Evolutionary conservation across 2,797 vertebrate genomes (phyloP), one percentile per base, ranked within the genome.

Genomic region (Pristis pectinata): DNA sequence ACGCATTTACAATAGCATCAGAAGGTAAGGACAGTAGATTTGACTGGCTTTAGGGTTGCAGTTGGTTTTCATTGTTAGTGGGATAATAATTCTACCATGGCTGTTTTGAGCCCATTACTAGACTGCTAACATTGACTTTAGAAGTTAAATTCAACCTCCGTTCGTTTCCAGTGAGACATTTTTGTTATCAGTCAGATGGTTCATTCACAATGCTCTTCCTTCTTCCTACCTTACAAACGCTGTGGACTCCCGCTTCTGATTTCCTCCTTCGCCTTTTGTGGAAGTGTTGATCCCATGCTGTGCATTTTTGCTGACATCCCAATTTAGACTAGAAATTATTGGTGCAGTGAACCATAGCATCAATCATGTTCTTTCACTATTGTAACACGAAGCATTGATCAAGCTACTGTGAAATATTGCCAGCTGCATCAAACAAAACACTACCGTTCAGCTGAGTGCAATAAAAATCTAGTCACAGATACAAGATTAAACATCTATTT

Each of bases 121-220:
- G 72, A 1, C 72, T 10, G 9, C 34, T 77, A n/a, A 77, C 34
- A 77, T 34, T 11, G 30, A 77, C 13, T 2, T 77, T 3, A 37
- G 53, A 59, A 59, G 53, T 56, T 19, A 89, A 89, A 89, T n/a
- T 89, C 85, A 59, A 89, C 17, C 85, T 72, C 85, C 53, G 89
- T 89, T 89, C 53, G 87, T 34, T 89, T 89, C 53, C 9, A n/a
- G 53, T n/a, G 30, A 17, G 34, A 13, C 53, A 6, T 30, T 59
- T 53, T 87, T 11, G 11, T 9, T n/a, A 89, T 89, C 59, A 89
- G 56, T 13, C 34, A 89, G 85, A 19, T 37, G 61, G 34, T 89
- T 64, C 30, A 61, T n/a, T 61, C 56, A 64, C 5, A n/a, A 64
- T 37, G 13, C 3, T 6, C 17, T 61, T 17, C n/a, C 30, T 61